Evolutionary conservation across 2,113 vertebrate genomes (phyloP).

Genomic region (Ornithorhynchus anatinus): DNA sequence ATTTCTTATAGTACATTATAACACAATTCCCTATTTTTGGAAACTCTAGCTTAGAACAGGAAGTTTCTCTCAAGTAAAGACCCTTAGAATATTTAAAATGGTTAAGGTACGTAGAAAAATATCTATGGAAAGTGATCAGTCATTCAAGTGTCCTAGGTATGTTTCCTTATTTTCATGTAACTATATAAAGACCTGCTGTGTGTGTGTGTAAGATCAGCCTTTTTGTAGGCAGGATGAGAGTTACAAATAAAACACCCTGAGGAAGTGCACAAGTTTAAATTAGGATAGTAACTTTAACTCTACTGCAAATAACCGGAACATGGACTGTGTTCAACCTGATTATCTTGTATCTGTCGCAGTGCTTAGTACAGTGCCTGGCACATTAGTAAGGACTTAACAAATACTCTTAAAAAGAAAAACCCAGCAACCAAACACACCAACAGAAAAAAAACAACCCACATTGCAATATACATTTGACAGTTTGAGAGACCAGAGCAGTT

Average conservation of each 20-base stretch:
- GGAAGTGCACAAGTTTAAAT: slow-evolving; percentile 23
- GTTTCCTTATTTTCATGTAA: slow-evolving; percentile 38
- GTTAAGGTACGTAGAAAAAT: slow-evolving; percentile 25
- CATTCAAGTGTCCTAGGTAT: slow-evolving; percentile 33
- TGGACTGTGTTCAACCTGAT: too few species aligned
- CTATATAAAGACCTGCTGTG: slow-evolving; percentile 44
- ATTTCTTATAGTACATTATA: slow-evolving; percentile 33
- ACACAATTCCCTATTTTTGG: slow-evolving; percentile 51
- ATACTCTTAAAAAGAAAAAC: too few species aligned
- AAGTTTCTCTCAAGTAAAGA: slow-evolving; percentile 60
- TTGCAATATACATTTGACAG: not conserved
- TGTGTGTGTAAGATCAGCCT: not conserved
- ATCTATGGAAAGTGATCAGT: slow-evolving; percentile 43
- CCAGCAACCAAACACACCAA: too few species aligned
- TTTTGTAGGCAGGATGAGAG: not conserved
- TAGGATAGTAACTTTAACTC: not conserved
- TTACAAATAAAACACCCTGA: slow-evolving; percentile 8
- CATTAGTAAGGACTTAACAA: too few species aligned
- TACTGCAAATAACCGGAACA: too few species aligned
- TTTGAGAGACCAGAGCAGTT: not conserved
- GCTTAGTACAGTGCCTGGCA: too few species aligned
- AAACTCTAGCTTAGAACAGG: slow-evolving; percentile 49
- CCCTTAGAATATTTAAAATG: slow-evolving; percentile 36
- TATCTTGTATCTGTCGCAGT: too few species aligned
- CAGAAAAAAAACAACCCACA: too few species aligned